phyloP scores from a whole-genome alignment of 2,888 invertebrate genomes.

The Brachypalpus laphriformis region DNA sequence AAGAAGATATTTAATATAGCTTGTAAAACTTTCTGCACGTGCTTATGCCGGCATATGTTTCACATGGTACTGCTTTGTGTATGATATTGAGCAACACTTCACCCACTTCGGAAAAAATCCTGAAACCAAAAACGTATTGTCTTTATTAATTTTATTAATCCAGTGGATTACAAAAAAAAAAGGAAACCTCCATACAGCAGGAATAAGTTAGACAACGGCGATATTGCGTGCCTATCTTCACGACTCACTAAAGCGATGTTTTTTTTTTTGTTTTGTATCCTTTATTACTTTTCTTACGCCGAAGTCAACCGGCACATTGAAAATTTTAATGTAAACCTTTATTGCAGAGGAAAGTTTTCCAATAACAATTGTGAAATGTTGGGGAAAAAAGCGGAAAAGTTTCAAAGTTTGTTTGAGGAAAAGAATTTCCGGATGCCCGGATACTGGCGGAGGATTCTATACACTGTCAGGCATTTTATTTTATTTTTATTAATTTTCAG shows the following conservation, averaged over 20 bases:
- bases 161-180: conserved; percentile 21
- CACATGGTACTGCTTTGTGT: neutral
- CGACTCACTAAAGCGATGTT: conserved; percentile 12
- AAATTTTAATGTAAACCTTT: conserved; percentile 74
- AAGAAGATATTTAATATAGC: neutral
- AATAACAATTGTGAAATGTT: conserved; percentile 75
- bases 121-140: conserved; percentile 17
- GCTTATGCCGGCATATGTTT: neutral
- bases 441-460: conserved; percentile 62
- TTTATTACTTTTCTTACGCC: conserved; percentile 72
- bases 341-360: conserved; percentile 73
- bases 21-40: conserved; percentile 6
- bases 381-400: conserved; percentile 74
- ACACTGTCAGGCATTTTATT: conserved; percentile 69
- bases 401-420: conserved; percentile 72
- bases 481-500: conserved; percentile 70
- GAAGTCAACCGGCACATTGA: conserved; percentile 74
- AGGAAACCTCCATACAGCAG: neutral
- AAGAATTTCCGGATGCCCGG: conserved; percentile 71
- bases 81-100: neutral
- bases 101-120: neutral
- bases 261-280: conserved; percentile 52
- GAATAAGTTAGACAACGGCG: conserved; percentile 49
- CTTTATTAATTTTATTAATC: conserved; percentile 66
- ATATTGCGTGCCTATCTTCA: conserved; percentile 48